Conservation (phyloP, 2,888 invertebrate genomes). For the Drosophila neotestacea region DNA sequence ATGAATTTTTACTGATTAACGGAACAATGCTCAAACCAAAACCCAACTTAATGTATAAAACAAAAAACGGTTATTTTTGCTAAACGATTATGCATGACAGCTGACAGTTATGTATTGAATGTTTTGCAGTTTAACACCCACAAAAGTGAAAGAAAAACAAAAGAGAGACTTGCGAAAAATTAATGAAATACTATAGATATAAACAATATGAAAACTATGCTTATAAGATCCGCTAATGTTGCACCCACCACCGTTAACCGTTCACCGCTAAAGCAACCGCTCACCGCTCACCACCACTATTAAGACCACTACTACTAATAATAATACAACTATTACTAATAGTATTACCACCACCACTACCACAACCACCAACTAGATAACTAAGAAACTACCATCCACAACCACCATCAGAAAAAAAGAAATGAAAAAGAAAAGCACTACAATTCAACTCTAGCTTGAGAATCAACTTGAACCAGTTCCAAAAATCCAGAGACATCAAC, state of each 20-base stretch:
- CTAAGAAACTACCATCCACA: constrained; percentile 16
- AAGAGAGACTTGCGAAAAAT: neutral
- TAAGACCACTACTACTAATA: constrained; percentile 24
- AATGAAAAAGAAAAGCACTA: constrained; percentile 5
- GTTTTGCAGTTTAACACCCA: neutral
- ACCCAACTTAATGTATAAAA: constrained; percentile 9
- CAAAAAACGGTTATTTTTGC: constrained; percentile 11
- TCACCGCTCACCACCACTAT: constrained; percentile 40
- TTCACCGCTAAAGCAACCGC: constrained; percentile 45
- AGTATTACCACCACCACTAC: constrained; percentile 24
- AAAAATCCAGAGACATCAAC: constrained; percentile 29
- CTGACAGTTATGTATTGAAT: neutral
- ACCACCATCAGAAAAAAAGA: constrained; percentile 12
- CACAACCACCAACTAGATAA: constrained; percentile 38
- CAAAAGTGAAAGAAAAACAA: constrained; percentile 8
- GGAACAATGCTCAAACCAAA: constrained; percentile 1
- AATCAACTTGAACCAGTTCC: constrained; percentile 40
- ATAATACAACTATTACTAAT: constrained; percentile 22
- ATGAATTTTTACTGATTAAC: constrained; percentile 8
- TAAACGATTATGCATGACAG: constrained; percentile 9
- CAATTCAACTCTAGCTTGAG: constrained; percentile 18
- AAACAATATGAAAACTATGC: constrained; percentile 20
- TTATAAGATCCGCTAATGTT: constrained; percentile 39
- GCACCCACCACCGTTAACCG: constrained; percentile 44
- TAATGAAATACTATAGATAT: neutral